A percentile compares a stretch with the other conserved stretches of the same genome.
These are phyloP conservation scores for Rhagonycha lutea DNA, from an alignment of 2,888 invertebrate genomes.

Conservation along the genomic window DNA sequence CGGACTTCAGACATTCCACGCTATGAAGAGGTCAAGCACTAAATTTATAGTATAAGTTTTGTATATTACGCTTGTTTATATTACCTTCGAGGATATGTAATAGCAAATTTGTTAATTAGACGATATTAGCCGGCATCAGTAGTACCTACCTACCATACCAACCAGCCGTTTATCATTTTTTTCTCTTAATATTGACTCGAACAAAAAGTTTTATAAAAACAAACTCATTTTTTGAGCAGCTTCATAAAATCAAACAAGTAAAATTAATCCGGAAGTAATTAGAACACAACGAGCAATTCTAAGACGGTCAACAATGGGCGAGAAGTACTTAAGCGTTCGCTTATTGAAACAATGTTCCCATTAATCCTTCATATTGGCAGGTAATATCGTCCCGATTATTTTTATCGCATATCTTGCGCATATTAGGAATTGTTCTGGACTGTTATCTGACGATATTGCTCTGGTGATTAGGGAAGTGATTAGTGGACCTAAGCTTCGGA, in stretches of 20 bases:
- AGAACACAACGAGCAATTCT: slow-evolving; percentile 31
- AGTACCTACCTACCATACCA: neutral
- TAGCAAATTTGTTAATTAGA: neutral
- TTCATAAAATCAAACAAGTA: slow-evolving; percentile 11
- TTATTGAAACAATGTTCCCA: slow-evolving; percentile 52
- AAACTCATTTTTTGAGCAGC: neutral
- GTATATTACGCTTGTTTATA: slow-evolving; percentile 10
- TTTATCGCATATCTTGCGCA: slow-evolving; percentile 47
- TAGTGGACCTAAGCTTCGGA: slow-evolving; percentile 36
- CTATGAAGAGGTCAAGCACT: slow-evolving; percentile 24
- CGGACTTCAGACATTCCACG: slow-evolving; percentile 28
- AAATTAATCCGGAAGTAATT: slow-evolving; percentile 30
- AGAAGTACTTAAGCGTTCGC: slow-evolving; percentile 38
- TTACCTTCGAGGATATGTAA: neutral
- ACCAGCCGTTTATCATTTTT: neutral
- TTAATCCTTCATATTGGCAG: slow-evolving; percentile 56
- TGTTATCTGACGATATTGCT: slow-evolving; percentile 33
- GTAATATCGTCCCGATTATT: slow-evolving; percentile 53
- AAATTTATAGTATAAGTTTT: slow-evolving; percentile 25
- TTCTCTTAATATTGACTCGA: neutral
- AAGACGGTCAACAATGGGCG: slow-evolving; percentile 36
- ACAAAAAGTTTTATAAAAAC: slow-evolving; percentile 1
- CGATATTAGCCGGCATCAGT: neutral
- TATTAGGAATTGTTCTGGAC: slow-evolving; percentile 48
- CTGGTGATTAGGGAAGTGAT: slow-evolving; percentile 33